Base-by-base conservation (phyloP, 2,113 vertebrate genomes). In the Myotis davidii region DNA sequence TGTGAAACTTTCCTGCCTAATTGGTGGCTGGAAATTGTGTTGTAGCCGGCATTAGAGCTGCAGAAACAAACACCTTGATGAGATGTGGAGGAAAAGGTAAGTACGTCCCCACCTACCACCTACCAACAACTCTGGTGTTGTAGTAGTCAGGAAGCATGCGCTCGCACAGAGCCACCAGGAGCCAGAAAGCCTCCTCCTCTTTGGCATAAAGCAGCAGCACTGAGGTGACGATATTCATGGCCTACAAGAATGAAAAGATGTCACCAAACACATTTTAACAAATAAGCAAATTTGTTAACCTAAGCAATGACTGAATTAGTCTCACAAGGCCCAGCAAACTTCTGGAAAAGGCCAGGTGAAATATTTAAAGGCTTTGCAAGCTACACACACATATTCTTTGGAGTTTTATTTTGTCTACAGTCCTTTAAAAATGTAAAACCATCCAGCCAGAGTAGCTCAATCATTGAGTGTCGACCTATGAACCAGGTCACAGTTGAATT, bases 121-220 rank as follows among this genome's bases (percentile, higher is more conserved):
- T 98, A 99, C 99, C 99, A 67, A 99, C 99, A 74, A 99, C 99
- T 96, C 99, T 99, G 54, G 99, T 99, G 97, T 99, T 99, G 98
- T 99, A 99, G 98, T 99, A 99, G 97, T 99, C 99, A 0, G 99
- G 99, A 45, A 99, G 98, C 99, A 99, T 99, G 82, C 99, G 98
- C 93, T 99, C 99, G 97, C 99, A 99, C 81, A 99, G 98, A 34
- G 99, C 99, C 96, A 99, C 99, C 1, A 99, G 98, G 92, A 99
- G 97, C 99, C 99, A 99, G 95, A 99, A 99, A 8, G 99, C 99
- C 96, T 99, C 99, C 88, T 99, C 99, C 65, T 99, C 99, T 98
- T 99, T 99, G 92, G 99, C 99, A 25, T 99, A 99, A 27, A 99
- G 99, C 91, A 99, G 99, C 72, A 99, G 98, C 91, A 99, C 99